Base-by-base conservation (phyloP, 2,113 vertebrate genomes). In the Marmota monax region DNA sequence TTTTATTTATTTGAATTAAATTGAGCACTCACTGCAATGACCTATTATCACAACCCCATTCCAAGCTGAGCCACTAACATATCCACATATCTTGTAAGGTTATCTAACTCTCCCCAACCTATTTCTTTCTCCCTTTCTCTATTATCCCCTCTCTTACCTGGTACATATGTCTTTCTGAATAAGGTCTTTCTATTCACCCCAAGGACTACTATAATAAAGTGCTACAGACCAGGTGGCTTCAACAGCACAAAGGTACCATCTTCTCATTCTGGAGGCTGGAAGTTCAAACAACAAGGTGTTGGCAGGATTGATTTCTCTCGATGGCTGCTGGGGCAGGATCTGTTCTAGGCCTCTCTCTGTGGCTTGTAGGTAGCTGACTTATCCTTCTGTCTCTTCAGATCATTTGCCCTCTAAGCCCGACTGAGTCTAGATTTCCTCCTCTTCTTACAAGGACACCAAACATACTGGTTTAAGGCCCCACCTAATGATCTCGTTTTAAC, bases 1-100 rank as follows among this genome's bases (percentile, higher is more conserved):
- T 74, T 82, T 34, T 82, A 14, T 72, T 48, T 78, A 42, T 45
- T 58, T 95, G 53, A 95, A 83, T 72, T 29, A 72, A 91, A 79
- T 9, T 13, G 4, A 84, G 22, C 23, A 14, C 7, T 17, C 29
- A 17, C 14, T 34, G 37, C 29, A 29, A 9, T 22, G 83, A 70
- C 39, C 70, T 96, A 10, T 72, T 77, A 58, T 8, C 12, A 32
- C 9, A 42, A 10, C 16, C 34, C 63, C 53, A 34, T 12, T 16
- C 69, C 45, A 73, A 69, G 23, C 9, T 14, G 61, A 88, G 25
- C 34, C 18, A 17, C 72, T 10, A 22, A 48, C 18, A 6, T 4
- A 18, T 12, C 67, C 87, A 86, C 25, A 3, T 9, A 0, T 5
- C 0, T 0, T 48, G 69, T 16, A 23, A 94, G 27, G 56, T 25